Evolutionary conservation across 2,113 vertebrate genomes (phyloP).

Genomic region (Zosterops hypoxanthus): DNA sequence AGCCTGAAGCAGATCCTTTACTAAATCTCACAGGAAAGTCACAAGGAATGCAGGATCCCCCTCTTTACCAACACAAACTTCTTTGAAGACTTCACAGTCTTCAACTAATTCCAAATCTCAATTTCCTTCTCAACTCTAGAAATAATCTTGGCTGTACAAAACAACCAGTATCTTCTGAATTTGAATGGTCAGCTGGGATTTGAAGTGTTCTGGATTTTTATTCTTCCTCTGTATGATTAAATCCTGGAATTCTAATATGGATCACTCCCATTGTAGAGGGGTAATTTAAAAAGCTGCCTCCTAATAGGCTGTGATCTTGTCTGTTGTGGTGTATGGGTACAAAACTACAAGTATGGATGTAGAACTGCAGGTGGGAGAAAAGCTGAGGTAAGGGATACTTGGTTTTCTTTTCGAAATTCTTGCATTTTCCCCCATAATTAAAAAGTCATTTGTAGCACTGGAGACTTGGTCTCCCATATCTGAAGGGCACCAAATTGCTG

Average conservation of each 20-base stretch:
- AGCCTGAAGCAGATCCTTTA: not conserved
- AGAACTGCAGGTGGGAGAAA: not conserved
- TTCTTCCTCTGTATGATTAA: not conserved
- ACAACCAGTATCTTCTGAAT: not conserved
- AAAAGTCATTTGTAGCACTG: not conserved
- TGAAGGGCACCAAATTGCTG: not conserved
- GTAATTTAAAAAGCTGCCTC: not conserved
- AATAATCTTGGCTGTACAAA: not conserved
- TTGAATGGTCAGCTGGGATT: not conserved
- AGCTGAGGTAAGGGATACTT: not conserved
- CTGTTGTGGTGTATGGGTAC: not conserved
- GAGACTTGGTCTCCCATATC: not conserved
- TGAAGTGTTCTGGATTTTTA: not conserved
- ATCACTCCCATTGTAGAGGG: not conserved
- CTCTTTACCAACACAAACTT: not conserved
- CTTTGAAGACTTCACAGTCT: not conserved
- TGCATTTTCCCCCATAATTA: not conserved
- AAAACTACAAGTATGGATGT: not conserved
- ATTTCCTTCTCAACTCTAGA: not conserved
- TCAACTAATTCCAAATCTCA: not conserved
- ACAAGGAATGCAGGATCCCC: not conserved
- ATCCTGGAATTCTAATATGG: not conserved
- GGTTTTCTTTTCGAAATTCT: not conserved
- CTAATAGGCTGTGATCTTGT: not conserved
- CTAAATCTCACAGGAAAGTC: not conserved